A percentile compares a stretch with the other conserved stretches of the same genome.
Conservation (phyloP, 2,888 invertebrate species). For the Heliconius aoede region DNA sequence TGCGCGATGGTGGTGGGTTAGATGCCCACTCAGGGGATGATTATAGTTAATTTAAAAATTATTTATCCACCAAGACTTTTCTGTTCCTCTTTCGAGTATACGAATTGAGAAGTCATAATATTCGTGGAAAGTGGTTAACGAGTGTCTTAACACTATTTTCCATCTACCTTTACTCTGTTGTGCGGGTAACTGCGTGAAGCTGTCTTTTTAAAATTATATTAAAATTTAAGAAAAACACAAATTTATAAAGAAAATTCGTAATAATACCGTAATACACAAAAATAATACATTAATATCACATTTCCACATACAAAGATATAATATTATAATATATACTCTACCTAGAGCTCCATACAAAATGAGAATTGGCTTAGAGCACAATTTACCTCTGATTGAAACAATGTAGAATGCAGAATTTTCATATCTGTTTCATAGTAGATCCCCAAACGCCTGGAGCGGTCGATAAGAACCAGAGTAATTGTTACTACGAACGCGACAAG, state of each 20-base stretch:
- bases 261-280: not conserved
- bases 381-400: conserved; percentile 29
- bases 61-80: too few species aligned
- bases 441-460: conserved; percentile 34
- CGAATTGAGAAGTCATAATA: too few species aligned
- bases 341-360: conserved; percentile 2
- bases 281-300: not conserved
- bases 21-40: too few species aligned
- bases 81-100: too few species aligned
- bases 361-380: conserved; percentile 20
- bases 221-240: not conserved
- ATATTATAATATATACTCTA: not conserved
- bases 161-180: too few species aligned
- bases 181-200: too few species aligned
- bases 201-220: not conserved
- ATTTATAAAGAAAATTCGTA: not conserved
- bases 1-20: too few species aligned
- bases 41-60: too few species aligned
- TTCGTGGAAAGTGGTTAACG: too few species aligned
- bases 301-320: not conserved
- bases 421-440: conserved; percentile 7
- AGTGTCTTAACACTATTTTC: too few species aligned
- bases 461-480: conserved; percentile 37
- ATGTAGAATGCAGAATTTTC: conserved; percentile 27
- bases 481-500: conserved; percentile 27